phyloP scores from a whole-genome alignment of 2,113 vertebrate species.

The Labrus mixtus region DNA sequence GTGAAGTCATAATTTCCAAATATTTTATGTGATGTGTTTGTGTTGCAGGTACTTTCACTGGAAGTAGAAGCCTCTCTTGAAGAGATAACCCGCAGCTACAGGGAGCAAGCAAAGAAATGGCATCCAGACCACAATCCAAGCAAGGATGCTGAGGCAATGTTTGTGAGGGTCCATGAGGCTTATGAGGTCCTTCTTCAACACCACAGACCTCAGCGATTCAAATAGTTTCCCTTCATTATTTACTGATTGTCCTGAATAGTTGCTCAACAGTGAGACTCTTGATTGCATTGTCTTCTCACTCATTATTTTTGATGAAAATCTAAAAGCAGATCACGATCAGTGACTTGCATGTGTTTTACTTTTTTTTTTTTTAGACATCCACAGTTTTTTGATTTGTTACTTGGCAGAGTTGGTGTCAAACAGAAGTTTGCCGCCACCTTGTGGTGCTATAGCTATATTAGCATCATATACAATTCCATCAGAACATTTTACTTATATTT shows the following conservation, averaged over 20 bases:
- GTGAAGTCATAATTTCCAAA: background rate
- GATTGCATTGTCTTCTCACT: background rate
- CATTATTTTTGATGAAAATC: background rate
- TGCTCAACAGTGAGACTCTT: background rate
- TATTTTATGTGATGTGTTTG: background rate
- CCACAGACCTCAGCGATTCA: conserved; percentile 66
- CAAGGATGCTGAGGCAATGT: conserved; percentile 86
- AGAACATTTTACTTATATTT: background rate
- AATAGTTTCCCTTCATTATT: conserved; percentile 37
- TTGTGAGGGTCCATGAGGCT: conserved; percentile 89
- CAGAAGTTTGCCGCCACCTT: conserved; percentile 69
- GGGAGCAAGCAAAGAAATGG: conserved; percentile 89
- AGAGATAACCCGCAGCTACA: conserved; percentile 87
- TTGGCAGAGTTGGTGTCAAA: conserved; percentile 2
- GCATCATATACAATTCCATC: conserved; percentile 15
- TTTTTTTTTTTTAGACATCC: background rate
- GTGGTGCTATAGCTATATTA: conserved; percentile 43
- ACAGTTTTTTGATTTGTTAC: background rate
- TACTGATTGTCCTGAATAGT: background rate
- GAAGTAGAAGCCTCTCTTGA: conserved; percentile 81
- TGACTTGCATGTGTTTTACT: background rate
- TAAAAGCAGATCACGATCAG: background rate
- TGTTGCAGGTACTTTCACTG: conserved; percentile 86
- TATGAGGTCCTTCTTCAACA: conserved; percentile 84
- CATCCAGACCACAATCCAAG: conserved; percentile 91